phyloP scores from a whole-genome alignment of 53 echinoderm and acorn worm genomes.

The Patiria pectinifera region DNA sequence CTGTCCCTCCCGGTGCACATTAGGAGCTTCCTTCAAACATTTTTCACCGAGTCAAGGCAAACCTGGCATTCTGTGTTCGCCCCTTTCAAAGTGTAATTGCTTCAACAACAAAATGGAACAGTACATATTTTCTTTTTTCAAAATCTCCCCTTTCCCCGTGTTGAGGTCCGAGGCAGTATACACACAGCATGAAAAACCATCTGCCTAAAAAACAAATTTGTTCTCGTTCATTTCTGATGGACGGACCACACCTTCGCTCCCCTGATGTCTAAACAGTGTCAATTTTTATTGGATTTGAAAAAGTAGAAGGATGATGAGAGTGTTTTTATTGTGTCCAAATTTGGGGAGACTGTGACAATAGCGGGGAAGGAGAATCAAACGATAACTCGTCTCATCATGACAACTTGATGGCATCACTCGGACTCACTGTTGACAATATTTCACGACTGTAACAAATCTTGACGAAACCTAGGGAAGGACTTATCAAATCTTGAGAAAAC shows the following conservation, averaged over 20 bases:
- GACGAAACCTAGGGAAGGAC: neutral
- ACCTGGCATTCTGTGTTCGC: neutral
- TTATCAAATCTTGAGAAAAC: neutral
- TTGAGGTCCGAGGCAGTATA: neutral
- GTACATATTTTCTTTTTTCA: conserved; percentile 21
- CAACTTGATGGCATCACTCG: neutral
- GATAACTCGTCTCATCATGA: conserved; percentile 12
- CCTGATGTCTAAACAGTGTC: conserved; percentile 44
- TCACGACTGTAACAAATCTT: neutral
- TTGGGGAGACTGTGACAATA: conserved; percentile 51
- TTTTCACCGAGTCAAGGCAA: neutral
- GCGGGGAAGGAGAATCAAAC: conserved; percentile 14
- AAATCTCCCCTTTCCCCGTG: neutral
- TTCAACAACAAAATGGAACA: conserved; percentile 25
- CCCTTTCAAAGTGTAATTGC: neutral
- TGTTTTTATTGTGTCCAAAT: conserved; percentile 44
- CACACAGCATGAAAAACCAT: conserved; percentile 16
- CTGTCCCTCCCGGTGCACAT: conserved; percentile 32
- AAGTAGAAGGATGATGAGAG: conserved; percentile 8
- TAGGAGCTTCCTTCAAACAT: neutral
- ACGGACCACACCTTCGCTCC: neutral
- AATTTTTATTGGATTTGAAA: conserved; percentile 44
- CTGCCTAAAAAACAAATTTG: conserved; percentile 52
- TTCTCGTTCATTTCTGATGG: conserved; percentile 28
- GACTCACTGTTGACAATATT: neutral